phyloP scores from a whole-genome alignment of 2,113 vertebrate species.

The Myxocyprinus asiaticus region DNA sequence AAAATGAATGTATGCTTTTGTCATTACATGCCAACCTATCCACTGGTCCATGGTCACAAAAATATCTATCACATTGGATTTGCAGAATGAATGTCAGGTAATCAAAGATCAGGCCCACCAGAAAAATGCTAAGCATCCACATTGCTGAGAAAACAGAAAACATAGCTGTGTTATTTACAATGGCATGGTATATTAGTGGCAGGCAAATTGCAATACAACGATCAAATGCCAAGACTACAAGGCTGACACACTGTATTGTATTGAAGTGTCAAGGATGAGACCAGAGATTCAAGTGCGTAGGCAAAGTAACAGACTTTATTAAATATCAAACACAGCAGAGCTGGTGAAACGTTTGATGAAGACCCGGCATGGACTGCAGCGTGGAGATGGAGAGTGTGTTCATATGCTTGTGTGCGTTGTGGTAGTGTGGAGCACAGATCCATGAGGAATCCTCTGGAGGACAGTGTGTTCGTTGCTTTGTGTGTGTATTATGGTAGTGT shows the following conservation, averaged over 20 bases:
- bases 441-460: too few species aligned
- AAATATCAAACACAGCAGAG: too few species aligned
- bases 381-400: too few species aligned
- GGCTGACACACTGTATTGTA: conserved; percentile 66
- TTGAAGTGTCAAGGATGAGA: too few species aligned
- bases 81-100: conserved; percentile 64
- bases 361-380: too few species aligned
- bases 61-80: conserved; percentile 53
- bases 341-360: too few species aligned
- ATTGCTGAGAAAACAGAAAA: conserved; percentile 47
- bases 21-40: conserved; percentile 53
- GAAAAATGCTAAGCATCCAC: conserved; percentile 57
- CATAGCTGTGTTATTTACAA: conserved; percentile 64
- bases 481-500: too few species aligned
- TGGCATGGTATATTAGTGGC: conserved; percentile 61
- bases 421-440: too few species aligned
- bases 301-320: too few species aligned
- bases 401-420: too few species aligned
- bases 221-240: conserved; percentile 65
- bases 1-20: conserved; percentile 24
- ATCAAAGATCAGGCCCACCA: conserved; percentile 44
- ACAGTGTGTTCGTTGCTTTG: too few species aligned
- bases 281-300: too few species aligned
- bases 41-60: conserved; percentile 58
- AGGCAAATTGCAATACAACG: conserved; percentile 72